Percentiles rank a stretch among this genome's conserved stretches.
These are phyloP conservation scores for Atta colombica DNA, from an alignment of 1,140 invertebrate genomes.

Conservation along the genomic window DNA sequence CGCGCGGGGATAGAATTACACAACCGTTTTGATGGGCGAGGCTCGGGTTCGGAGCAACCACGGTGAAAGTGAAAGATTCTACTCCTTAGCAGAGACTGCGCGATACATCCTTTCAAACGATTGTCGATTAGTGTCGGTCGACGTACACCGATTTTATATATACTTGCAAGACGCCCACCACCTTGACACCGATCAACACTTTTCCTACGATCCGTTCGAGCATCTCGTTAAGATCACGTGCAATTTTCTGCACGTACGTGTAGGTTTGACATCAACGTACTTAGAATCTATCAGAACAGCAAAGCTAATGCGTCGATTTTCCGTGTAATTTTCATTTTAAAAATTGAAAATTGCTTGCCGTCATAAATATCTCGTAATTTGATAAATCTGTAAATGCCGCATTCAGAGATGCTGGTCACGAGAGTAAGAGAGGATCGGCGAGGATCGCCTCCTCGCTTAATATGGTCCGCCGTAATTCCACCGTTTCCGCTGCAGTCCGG, in stretches of 20 bases:
- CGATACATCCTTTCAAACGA: slow-evolving; percentile 70
- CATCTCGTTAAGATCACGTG: slow-evolving; percentile 24
- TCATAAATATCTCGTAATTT: slow-evolving; percentile 23
- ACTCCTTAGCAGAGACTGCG: slow-evolving; percentile 60
- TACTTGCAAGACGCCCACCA: slow-evolving; percentile 31
- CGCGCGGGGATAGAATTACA: slow-evolving; percentile 70
- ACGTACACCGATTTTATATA: slow-evolving; percentile 44
- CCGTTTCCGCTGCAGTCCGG: slow-evolving; percentile 33
- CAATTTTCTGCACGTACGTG: slow-evolving; percentile 16
- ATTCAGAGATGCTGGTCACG: slow-evolving; percentile 15
- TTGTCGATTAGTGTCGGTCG: slow-evolving; percentile 71
- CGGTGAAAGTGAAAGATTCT: slow-evolving; percentile 81
- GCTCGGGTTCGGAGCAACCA: slow-evolving; percentile 65
- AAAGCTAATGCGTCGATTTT: not conserved
- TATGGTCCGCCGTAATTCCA: slow-evolving; percentile 42
- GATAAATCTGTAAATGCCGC: not conserved
- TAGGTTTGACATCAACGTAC: not conserved
- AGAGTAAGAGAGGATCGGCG: slow-evolving; percentile 9
- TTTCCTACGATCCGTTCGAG: slow-evolving; percentile 22
- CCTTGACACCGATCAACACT: slow-evolving; percentile 56
- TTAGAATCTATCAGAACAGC: not conserved
- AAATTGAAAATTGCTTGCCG: slow-evolving; percentile 6
- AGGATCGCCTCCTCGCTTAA: slow-evolving; percentile 20
- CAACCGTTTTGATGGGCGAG: slow-evolving; percentile 78
- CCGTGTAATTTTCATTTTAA: not conserved